A percentile compares a stretch with the other conserved stretches of the same genome.
Evolutionary conservation across 2,888 invertebrate genomes (phyloP).

Genomic region (Troides helena): DNA sequence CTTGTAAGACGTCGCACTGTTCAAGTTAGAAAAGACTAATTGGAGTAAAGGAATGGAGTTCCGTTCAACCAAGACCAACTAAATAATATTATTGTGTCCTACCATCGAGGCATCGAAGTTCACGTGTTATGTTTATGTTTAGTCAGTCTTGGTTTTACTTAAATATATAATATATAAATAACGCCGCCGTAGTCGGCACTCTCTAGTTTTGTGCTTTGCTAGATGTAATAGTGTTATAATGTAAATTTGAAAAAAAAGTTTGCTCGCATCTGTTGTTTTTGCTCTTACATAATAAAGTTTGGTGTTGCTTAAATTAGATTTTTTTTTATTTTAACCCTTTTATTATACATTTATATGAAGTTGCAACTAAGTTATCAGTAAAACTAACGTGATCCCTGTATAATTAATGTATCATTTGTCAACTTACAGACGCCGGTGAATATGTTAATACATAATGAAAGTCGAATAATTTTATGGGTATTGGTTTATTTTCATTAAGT

Average conservation of each 20-base stretch:
- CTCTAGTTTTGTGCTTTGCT: conserved; percentile 26
- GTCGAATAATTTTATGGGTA: too few species aligned
- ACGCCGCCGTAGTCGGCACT: conserved; percentile 22
- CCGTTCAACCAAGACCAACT: conserved; percentile 81
- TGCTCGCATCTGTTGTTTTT: conserved; percentile 60
- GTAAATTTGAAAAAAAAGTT: conserved; percentile 32
- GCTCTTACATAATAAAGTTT: conserved; percentile 61
- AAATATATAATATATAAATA: conserved; percentile 28
- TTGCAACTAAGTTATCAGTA: too few species aligned
- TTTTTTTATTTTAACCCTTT: conserved; percentile 28
- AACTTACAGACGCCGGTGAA: too few species aligned
- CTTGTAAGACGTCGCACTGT: conserved; percentile 70
- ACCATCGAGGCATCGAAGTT: conserved; percentile 54
- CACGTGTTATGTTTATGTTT: conserved; percentile 67
- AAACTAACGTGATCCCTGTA: too few species aligned
- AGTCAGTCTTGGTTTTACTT: conserved; percentile 74
- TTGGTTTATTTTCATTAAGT: too few species aligned
- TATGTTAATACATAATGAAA: too few species aligned
- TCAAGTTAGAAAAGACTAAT: conserved; percentile 79
- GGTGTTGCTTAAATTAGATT: conserved; percentile 61
- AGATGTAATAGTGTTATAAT: conserved; percentile 49
- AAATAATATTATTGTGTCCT: conserved; percentile 68
- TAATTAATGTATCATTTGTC: too few species aligned
- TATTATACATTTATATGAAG: background rate
- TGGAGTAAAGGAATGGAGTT: conserved; percentile 79